Percentiles rank a stretch among this genome's conserved stretches.
Evolutionary conservation across 1,140 invertebrate species (phyloP).

Genomic region (Lepidurus apus): DNA sequence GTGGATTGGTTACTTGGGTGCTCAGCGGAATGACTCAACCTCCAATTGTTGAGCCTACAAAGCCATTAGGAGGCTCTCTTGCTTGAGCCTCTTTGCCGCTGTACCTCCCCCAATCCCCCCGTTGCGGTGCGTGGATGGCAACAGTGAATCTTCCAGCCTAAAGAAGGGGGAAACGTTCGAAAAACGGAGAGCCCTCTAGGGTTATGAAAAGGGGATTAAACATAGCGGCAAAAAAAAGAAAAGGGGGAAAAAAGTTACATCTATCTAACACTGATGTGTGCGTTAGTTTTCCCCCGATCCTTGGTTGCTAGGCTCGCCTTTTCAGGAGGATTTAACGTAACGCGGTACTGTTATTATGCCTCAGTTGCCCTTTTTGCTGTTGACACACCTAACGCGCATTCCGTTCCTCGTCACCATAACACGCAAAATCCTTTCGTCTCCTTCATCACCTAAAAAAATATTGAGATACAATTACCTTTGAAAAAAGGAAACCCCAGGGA

Average conservation of each 20-base stretch:
- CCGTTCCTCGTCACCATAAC: background rate
- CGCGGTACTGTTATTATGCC: background rate
- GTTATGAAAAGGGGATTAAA: background rate
- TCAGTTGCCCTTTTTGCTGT: background rate
- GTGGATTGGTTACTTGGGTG: constrained; percentile 5
- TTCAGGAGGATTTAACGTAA: background rate
- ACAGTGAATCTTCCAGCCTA: background rate
- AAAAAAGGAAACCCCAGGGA: too few relatives aligned
- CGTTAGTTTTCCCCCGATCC: background rate
- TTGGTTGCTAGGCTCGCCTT: background rate
- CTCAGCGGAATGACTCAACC: background rate
- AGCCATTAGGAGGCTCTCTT: background rate
- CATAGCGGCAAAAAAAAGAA: background rate
- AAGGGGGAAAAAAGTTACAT: background rate
- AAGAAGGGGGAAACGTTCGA: background rate
- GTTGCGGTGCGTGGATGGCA: background rate
- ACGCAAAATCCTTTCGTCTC: background rate
- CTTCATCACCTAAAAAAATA: too few relatives aligned
- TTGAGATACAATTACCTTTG: too few relatives aligned
- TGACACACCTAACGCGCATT: background rate
- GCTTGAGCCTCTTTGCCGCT: background rate
- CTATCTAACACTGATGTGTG: background rate
- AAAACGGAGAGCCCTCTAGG: constrained; percentile 10
- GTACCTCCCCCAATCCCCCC: background rate
- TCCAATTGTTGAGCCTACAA: background rate